Conservation (phyloP, 53 echinoderm and acorn worm genomes). For the Crossaster papposus region DNA sequence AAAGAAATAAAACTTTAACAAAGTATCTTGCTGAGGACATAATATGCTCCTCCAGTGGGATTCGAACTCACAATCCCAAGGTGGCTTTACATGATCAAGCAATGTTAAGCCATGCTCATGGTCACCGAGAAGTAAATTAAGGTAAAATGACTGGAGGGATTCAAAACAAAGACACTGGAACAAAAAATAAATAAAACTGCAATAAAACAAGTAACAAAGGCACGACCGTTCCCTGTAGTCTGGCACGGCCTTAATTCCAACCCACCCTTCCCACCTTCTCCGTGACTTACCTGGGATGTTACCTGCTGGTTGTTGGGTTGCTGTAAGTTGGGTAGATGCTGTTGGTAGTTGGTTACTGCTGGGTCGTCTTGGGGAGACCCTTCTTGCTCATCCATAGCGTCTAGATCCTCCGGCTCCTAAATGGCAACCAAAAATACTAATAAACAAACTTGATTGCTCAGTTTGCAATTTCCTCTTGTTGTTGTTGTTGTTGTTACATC, state of each 20-base stretch:
- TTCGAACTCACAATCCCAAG: background rate
- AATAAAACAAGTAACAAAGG: no score
- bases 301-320: constrained; percentile 78
- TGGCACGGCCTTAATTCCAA: no score
- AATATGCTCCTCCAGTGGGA: background rate
- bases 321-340: constrained; percentile 70
- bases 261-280: background rate
- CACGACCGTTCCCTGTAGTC: no score
- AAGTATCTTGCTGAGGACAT: background rate
- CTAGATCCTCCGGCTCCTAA: constrained; percentile 95
- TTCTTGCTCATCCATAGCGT: constrained; percentile 93
- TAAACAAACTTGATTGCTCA: no score
- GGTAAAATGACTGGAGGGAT: no score
- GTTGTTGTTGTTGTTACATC: no score
- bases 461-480: no score
- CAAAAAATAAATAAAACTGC: no score
- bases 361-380: constrained; percentile 90
- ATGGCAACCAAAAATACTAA: background rate
- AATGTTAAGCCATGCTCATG: no score
- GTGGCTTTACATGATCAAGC: background rate
- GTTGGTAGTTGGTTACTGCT: constrained; percentile 66
- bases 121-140: no score
- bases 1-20: background rate
- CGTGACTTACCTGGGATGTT: constrained; percentile 61
- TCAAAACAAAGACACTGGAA: no score